phyloP scores from a whole-genome alignment of 92 coral and sea anemone genomes.

The Paramuricea clavata region DNA sequence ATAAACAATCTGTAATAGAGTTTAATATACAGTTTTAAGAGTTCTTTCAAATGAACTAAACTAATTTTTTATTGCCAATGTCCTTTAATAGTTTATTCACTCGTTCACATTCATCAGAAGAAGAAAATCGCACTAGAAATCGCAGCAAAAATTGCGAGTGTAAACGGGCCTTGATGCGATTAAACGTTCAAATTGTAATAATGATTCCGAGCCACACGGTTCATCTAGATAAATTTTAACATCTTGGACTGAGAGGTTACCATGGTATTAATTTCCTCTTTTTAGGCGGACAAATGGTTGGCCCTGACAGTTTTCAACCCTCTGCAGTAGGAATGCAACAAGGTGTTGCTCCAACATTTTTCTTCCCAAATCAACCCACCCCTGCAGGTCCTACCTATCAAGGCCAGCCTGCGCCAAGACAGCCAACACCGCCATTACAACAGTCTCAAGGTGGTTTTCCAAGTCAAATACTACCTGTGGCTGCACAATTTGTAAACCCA shows the following conservation, averaged over 20 bases:
- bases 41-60: no score
- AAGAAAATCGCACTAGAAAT: no score
- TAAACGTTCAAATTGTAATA: no score
- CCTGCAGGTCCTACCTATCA: conserved; percentile 27
- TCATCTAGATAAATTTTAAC: neutral
- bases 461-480: conserved; percentile 5
- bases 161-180: no score
- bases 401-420: conserved; percentile 27
- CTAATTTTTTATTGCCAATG: no score
- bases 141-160: no score
- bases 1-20: no score
- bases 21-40: no score
- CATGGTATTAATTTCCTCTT: neutral
- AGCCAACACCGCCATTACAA: conserved; percentile 31
- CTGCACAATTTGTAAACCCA: conserved; percentile 2
- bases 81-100: no score
- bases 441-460: conserved; percentile 29
- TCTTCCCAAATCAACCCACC: conserved; percentile 24
- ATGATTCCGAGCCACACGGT: neutral
- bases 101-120: no score
- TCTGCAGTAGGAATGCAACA: conserved; percentile 28
- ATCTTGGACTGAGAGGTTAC: neutral
- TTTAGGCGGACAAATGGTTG: conserved; percentile 80
- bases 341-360: conserved; percentile 12
- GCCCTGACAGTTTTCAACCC: conserved; percentile 75